Base-by-base conservation (phyloP, 2,888 invertebrate species). In the Fissipunctia ypsillon region DNA sequence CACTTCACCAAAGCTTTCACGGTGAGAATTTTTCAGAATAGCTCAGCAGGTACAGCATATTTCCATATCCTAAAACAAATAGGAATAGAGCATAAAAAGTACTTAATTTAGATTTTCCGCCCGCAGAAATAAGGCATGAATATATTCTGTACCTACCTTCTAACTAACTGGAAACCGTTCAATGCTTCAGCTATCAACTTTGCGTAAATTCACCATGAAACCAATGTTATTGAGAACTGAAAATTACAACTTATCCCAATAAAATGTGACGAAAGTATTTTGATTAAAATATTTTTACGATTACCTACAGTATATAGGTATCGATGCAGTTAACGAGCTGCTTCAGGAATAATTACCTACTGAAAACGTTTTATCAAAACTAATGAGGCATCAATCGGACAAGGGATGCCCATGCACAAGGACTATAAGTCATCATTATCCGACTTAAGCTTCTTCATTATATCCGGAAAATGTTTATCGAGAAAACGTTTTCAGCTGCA, bases 221-320 rank as follows among this genome's bases (percentile, higher is more conserved):
- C 19, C 28, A 76, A 71, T 57, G 5, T 50, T 35, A 76, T 66
- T 35, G 41, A 48, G 41, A 45, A 70, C 70, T 54, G 10, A 5
- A 43, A 63, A 41, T 31, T 45, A 25, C 9, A 64, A 22, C 3
- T 31, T 48, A 57, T 57, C 31, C 25, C 16, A 57, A 66, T 66
- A 66, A 76, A 74, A 74, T 66, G 76, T 66, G 57, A 74, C 67
- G 57, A 65, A 74, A 76, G 41, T 16, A 57, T 64, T 74, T 56
- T 64, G 65, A 73, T 73, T 56, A 56, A 56, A 75, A 56, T 64
- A 19, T 63, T 73, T 75, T 9, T 16, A 41, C 31, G n/a, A n/a
- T n/a, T 19, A 19, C 22, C 22, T 12, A 54, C 22, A 31, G 10
- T 45, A 45, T 31, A n/a, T n/a, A n/a, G n/a, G n/a, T n/a, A n/a